Percentiles rank a stretch among this genome's conserved stretches.
Conservation (phyloP, 2,797 vertebrate genomes). For the Pseudocheirus occidentalis region DNA sequence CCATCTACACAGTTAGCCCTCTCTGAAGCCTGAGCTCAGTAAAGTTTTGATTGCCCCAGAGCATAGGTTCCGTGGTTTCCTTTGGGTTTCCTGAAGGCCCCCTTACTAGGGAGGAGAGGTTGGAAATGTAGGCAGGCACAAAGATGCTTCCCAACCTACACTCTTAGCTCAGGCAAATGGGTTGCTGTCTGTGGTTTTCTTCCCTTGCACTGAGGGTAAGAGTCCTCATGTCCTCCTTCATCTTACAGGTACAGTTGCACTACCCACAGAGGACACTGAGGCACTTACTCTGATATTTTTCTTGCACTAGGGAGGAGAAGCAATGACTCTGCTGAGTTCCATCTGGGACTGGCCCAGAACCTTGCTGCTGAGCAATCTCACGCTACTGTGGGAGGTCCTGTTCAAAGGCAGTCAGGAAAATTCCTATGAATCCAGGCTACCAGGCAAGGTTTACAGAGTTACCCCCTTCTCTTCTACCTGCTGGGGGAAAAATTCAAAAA, state of each 20-base stretch:
- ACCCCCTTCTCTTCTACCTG: neutral
- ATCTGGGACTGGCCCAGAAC: neutral
- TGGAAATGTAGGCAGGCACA: slow-evolving; percentile 22
- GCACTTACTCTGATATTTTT: neutral
- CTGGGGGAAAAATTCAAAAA: neutral
- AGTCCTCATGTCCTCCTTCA: neutral
- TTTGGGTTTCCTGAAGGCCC: slow-evolving; percentile 55
- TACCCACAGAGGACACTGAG: neutral
- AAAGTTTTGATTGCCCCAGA: neutral
- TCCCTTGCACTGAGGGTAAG: neutral
- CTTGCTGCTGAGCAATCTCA: neutral
- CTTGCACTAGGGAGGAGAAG: neutral
- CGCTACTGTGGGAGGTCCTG: neutral
- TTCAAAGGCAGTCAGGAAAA: neutral
- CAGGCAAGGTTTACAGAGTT: neutral
- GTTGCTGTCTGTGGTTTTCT: slow-evolving; percentile 35
- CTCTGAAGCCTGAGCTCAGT: neutral
- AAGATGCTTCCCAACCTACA: slow-evolving; percentile 22
- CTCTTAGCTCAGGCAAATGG: neutral
- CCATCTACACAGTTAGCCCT: slow-evolving; percentile 10
- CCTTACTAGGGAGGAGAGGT: slow-evolving; percentile 19
- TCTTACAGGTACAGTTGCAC: neutral
- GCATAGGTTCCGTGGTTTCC: slow-evolving; percentile 16
- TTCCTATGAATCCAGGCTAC: neutral
- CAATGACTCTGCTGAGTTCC: neutral